Percentiles rank a stretch among this genome's conserved stretches.
These are phyloP conservation scores for Brachionus asplanchnoidis DNA, from an alignment of 1,140 invertebrate species.

Conservation along the genomic window DNA sequence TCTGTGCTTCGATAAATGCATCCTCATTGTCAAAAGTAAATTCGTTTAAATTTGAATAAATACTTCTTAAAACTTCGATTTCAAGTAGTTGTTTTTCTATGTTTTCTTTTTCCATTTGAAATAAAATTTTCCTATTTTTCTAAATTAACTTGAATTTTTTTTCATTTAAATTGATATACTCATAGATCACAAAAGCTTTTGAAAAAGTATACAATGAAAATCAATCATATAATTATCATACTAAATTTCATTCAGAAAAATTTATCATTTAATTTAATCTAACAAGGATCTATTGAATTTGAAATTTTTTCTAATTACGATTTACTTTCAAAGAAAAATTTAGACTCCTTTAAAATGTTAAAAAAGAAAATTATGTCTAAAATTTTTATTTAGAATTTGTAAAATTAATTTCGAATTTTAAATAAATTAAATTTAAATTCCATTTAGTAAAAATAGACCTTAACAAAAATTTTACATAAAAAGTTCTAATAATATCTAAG, in stretches of 20 bases:
- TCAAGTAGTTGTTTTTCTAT: constrained; percentile 40
- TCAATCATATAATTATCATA: neutral
- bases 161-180: neutral
- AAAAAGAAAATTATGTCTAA: neutral
- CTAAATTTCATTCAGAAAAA: neutral
- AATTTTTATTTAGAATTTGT: neutral
- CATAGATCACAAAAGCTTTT: neutral
- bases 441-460: neutral
- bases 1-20: neutral
- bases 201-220: neutral
- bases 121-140: neutral
- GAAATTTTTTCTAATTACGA: neutral
- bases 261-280: neutral
- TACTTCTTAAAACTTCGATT: constrained; percentile 4
- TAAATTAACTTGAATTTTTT: constrained; percentile 19
- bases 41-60: constrained; percentile 36
- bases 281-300: neutral
- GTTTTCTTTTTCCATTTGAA: constrained; percentile 16
- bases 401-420: neutral
- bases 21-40: constrained; percentile 11
- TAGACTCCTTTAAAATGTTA: neutral
- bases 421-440: neutral
- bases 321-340: neutral
- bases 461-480: neutral
- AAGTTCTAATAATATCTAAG: neutral